Evolutionary conservation across 2,797 vertebrate species (phyloP).

Genomic region (Pterois miles): DNA sequence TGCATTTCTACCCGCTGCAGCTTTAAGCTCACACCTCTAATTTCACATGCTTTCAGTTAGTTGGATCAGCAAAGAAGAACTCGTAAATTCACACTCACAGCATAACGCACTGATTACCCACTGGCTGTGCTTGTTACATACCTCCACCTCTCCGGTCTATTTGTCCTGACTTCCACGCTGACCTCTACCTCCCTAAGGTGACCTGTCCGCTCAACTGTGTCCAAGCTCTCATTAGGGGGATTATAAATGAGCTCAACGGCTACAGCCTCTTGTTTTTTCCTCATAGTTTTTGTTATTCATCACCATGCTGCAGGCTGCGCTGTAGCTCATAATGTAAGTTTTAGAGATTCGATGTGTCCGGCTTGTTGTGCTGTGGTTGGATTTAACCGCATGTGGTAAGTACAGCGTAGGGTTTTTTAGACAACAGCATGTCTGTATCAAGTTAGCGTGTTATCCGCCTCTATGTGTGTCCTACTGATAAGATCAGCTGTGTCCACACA

Average conservation of each 20-base stretch:
- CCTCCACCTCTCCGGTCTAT: conserved; percentile 45
- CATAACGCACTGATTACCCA: conserved; percentile 13
- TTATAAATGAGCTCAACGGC: conserved; percentile 34
- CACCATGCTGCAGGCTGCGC: neutral
- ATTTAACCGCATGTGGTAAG: conserved; percentile 46
- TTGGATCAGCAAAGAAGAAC: conserved; percentile 44
- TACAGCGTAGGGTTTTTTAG: conserved; percentile 5
- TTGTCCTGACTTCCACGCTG: conserved; percentile 53
- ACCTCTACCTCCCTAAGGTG: conserved; percentile 51
- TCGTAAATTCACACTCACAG: conserved; percentile 28
- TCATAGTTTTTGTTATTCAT: neutral
- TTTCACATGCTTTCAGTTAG: conserved; percentile 70
- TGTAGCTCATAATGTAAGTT: neutral
- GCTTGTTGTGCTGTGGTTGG: conserved; percentile 21
- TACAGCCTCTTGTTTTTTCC: neutral
- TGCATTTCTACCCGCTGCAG: no score
- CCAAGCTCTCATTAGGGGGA: conserved; percentile 64
- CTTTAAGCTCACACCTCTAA: conserved; percentile 20
- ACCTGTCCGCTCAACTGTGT: conserved; percentile 68
- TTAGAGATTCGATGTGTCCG: neutral
- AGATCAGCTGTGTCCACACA: conserved; percentile 40
- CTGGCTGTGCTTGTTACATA: conserved; percentile 39
- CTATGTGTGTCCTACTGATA: conserved; percentile 32
- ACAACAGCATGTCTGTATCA: conserved; percentile 7
- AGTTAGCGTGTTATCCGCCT: conserved; percentile 1